Evolutionary conservation across 2,888 invertebrate genomes (phyloP), one percentile per base, ranked within the genome.

Genomic region (Meteorus cinctellus): DNA sequence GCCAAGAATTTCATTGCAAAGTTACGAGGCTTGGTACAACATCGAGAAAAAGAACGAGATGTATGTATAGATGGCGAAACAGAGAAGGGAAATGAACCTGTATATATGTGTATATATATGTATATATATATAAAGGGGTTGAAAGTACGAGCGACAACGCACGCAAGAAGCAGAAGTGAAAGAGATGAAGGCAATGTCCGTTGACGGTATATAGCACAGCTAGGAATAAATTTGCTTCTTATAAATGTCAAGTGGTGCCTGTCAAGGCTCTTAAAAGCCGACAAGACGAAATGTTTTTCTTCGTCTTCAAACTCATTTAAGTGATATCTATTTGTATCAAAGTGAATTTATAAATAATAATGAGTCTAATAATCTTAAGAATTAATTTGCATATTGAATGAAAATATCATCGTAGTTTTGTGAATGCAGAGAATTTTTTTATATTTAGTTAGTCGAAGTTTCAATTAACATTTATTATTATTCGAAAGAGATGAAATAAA

Each of bases 211-310:
- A 55, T 55, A 55, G 19, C 1, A 71, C 62, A 75, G 75, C 63
- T 45, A 72, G 65, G 78, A 78, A 80, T 77, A 77, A 80, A 80
- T 80, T 80, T 77, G 74, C 80, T 77, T 80, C 77, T 80, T 78
- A 80, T 78, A 74, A 80, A 78, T 79, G 80, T 78, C 76, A 76
- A 80, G 78, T 70, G 74, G 76, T 36, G 59, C 34, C 71, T 48
- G 60, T 55, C 60, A 79, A 73, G 76, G 48, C 73, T 77, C 69
- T 74, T 74, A 73, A 80, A 77, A 78, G 73, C 75, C 77, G 66
- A 75, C 73, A 76, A 74, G 78, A 68, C 74, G 63, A 69, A 78
- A 80, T 78, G 74, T 79, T 79, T 76, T 78, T 72, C 77, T 76
- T 75, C 75, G 77, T 77, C 75, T 81, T 67, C 65, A 72, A 76